These are phyloP conservation scores for Campopleginae sp. DNA, from an alignment of 2,888 invertebrate species.

Conservation along the genomic window DNA sequence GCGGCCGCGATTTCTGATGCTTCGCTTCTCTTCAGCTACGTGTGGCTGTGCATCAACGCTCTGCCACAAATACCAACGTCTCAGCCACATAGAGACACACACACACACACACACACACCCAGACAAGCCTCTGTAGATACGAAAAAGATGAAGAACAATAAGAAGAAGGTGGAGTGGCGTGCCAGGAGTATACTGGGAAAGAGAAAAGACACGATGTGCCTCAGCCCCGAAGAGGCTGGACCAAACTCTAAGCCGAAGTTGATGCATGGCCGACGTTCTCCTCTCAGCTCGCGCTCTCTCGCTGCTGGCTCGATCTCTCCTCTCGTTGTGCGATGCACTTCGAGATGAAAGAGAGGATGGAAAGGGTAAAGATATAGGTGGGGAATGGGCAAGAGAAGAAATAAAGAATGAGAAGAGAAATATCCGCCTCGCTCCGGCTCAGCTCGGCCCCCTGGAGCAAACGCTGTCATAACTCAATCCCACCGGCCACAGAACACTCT, in stretches of 20 bases:
- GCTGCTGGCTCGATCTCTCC: slow-evolving; percentile 62
- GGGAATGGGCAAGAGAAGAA: slow-evolving; percentile 73
- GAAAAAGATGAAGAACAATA: slow-evolving; percentile 67
- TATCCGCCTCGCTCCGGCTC: slow-evolving; percentile 80
- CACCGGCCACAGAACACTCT: slow-evolving; percentile 78
- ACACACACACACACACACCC: neutral
- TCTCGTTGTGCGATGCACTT: slow-evolving; percentile 71
- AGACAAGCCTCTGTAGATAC: slow-evolving; percentile 36
- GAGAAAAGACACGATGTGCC: slow-evolving; percentile 65
- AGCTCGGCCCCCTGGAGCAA: slow-evolving; percentile 83
- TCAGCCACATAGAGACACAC: neutral
- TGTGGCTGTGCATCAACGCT: slow-evolving; percentile 62
- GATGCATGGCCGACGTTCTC: slow-evolving; percentile 83
- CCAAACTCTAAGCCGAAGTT: slow-evolving; percentile 82
- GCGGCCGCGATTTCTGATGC: slow-evolving; percentile 51
- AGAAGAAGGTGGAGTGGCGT: slow-evolving; percentile 65
- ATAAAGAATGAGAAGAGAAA: slow-evolving; percentile 83
- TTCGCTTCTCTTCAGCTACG: slow-evolving; percentile 46
- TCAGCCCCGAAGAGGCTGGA: slow-evolving; percentile 78
- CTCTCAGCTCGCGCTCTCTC: slow-evolving; percentile 74
- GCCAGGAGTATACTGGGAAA: slow-evolving; percentile 66
- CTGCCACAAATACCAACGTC: slow-evolving; percentile 7
- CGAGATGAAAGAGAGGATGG: slow-evolving; percentile 62
- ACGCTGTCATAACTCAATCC: slow-evolving; percentile 85
- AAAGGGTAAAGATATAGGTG: slow-evolving; percentile 63